A percentile compares a stretch with the other conserved stretches of the same genome.
Conservation (phyloP, 2,113 vertebrate genomes). For the Hydrolagus affinis region DNA sequence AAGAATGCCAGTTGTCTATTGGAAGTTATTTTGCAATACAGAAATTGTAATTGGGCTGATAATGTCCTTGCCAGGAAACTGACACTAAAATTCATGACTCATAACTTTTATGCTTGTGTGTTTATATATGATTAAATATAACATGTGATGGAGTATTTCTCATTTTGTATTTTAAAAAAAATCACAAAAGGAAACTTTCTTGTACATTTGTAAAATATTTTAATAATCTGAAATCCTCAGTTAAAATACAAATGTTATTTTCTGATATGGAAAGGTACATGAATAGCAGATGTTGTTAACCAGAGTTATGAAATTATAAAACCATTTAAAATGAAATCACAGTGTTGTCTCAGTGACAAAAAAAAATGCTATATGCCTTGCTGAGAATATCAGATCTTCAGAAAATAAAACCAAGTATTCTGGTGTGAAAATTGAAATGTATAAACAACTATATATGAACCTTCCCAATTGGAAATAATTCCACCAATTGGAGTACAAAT, state of each 20-base stretch:
- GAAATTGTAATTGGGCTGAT: no score
- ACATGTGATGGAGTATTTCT: no score
- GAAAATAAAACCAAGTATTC: background rate
- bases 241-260: background rate
- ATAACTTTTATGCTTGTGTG: no score
- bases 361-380: background rate
- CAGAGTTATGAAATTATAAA: background rate
- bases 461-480: no score
- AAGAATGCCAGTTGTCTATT: no score
- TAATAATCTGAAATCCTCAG: background rate
- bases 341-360: background rate
- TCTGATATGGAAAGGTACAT: background rate
- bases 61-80: no score
- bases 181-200: background rate
- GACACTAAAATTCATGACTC: no score
- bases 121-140: no score
- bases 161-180: background rate
- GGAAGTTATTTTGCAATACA: no score
- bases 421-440: background rate
- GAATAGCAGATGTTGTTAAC: background rate
- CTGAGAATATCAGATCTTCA: background rate
- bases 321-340: background rate
- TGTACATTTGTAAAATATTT: background rate
- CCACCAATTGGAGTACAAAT: no score
- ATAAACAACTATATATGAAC: background rate